Conservation (phyloP, 2,888 invertebrate species). For the Julus scandinavius region DNA sequence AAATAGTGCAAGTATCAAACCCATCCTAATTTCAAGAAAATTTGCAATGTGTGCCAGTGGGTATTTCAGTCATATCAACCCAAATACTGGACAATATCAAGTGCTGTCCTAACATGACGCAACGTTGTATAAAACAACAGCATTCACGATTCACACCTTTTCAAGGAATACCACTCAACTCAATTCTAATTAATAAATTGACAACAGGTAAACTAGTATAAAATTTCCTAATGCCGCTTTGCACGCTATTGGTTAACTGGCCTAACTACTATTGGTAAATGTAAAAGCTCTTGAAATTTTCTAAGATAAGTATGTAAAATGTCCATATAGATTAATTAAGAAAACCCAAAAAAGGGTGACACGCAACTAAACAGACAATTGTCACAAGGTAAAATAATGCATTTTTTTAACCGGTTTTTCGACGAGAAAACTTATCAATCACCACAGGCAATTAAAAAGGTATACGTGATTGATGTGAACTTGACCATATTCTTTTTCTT, state of each 20-base stretch:
- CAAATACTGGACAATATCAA: background rate
- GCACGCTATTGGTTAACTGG: background rate
- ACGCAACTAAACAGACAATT: conserved; percentile 11
- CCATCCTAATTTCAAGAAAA: background rate
- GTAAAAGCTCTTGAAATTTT: background rate
- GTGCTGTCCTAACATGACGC: background rate
- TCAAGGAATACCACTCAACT: conserved; percentile 25
- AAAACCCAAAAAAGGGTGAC: background rate
- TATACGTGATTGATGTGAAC: conserved; percentile 35
- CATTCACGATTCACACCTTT: background rate
- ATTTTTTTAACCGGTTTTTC: background rate
- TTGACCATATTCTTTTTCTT: conserved; percentile 26
- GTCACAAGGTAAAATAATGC: conserved; percentile 3
- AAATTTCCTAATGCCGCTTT: background rate
- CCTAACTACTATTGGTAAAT: background rate
- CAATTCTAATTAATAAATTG: conserved; percentile 34
- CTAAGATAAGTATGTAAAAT: background rate
- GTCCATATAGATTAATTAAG: background rate
- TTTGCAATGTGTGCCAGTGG: background rate
- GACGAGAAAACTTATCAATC: conserved; percentile 22
- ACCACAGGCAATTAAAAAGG: background rate
- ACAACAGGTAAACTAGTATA: background rate
- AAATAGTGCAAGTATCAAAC: background rate
- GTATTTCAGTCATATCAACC: background rate
- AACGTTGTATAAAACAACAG: background rate